A percentile compares a stretch with the other conserved stretches of the same genome.
Evolutionary conservation across 2,888 invertebrate genomes (phyloP).

Genomic region (Cancer borealis): DNA sequence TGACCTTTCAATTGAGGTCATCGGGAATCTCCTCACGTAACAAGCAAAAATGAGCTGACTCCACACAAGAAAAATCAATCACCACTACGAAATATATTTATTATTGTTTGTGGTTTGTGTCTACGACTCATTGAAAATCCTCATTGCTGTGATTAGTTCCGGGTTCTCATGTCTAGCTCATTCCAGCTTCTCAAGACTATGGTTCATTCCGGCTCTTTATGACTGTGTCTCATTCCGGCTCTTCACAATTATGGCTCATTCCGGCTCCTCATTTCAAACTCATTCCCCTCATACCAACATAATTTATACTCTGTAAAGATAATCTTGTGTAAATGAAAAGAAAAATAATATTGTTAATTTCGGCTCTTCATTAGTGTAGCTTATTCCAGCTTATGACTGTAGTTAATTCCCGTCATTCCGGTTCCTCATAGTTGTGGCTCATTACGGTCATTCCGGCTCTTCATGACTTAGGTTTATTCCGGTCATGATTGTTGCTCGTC

Average conservation of each 20-base stretch:
- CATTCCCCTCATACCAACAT: not conserved
- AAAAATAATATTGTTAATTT: no score
- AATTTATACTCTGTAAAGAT: not conserved
- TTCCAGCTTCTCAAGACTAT: not conserved
- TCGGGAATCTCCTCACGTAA: not conserved
- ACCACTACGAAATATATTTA: not conserved
- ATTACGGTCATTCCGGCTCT: no score
- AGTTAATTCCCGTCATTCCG: not conserved
- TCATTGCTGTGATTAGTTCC: no score
- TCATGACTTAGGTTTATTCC: no score
- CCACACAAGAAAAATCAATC: not conserved
- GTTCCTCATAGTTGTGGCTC: not conserved
- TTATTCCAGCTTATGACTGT: not conserved
- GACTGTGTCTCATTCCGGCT: not conserved
- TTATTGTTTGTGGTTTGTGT: no score
- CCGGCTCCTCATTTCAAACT: not conserved
- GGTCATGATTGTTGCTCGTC: not conserved
- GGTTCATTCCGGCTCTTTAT: not conserved
- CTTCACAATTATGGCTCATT: not conserved
- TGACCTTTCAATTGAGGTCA: not conserved
- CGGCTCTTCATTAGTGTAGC: not conserved
- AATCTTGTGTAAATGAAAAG: not conserved
- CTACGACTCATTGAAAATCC: no score
- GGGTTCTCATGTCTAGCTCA: not conserved
- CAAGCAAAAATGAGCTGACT: not conserved